A percentile compares a stretch with the other conserved stretches of the same genome.
These are phyloP conservation scores for Yasuhikotakia modesta DNA, from an alignment of 2,797 vertebrate genomes.

Conservation along the genomic window DNA sequence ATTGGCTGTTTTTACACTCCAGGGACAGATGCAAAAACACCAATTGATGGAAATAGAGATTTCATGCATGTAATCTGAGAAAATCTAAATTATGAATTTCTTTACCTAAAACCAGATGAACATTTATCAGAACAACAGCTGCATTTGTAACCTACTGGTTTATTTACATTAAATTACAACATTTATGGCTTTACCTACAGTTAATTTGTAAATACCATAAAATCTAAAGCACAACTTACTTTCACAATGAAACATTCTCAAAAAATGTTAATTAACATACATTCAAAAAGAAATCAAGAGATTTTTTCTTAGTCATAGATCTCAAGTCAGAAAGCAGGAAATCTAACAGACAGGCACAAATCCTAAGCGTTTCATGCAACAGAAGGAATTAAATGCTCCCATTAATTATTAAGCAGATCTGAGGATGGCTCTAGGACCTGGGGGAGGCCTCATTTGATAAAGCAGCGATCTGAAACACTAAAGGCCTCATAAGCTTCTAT, in stretches of 20 bases:
- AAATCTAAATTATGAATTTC: neutral
- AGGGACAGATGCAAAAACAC: neutral
- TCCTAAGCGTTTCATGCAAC: conserved; percentile 47
- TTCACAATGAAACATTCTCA: conserved; percentile 8
- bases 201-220: neutral
- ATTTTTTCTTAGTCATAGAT: conserved; percentile 4
- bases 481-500: conserved; percentile 17
- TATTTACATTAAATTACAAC: conserved; percentile 20
- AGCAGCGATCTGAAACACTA: conserved; percentile 15
- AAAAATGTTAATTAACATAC: conserved; percentile 27
- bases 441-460: conserved; percentile 44
- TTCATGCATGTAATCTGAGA: neutral
- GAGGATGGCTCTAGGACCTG: conserved; percentile 37
- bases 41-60: conserved; percentile 5
- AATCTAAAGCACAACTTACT: neutral
- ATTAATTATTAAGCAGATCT: conserved; percentile 61
- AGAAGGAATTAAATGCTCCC: conserved; percentile 56
- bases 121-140: neutral
- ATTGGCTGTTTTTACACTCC: conserved; percentile 10
- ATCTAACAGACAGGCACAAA: conserved; percentile 56
- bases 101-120: neutral
- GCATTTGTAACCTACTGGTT: neutral
- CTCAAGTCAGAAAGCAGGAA: neutral
- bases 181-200: neutral
- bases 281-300: conserved; percentile 26